Conservation (phyloP, 1,140 invertebrate species). For the Gonioctena quinquepunctata region DNA sequence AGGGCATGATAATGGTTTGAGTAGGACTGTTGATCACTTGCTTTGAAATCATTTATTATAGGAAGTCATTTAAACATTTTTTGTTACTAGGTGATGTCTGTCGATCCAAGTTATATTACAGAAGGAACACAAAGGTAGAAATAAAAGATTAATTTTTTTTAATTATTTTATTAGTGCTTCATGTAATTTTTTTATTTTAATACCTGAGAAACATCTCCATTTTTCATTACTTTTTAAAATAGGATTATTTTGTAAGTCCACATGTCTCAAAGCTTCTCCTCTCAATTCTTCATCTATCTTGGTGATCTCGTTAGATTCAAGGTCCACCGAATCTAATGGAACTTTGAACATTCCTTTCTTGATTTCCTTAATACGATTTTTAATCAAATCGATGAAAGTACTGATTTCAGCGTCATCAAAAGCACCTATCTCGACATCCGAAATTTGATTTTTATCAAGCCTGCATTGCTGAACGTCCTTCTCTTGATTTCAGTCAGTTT, state of each 20-base stretch:
- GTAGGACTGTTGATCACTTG: too few species aligned
- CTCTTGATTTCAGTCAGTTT: not conserved
- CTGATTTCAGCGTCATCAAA: not conserved
- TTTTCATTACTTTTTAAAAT: too few species aligned
- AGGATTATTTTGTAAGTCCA: not conserved
- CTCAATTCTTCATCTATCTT: not conserved
- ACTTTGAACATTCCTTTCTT: not conserved
- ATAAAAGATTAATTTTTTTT: too few species aligned
- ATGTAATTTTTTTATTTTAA: too few species aligned
- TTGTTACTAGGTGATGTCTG: too few species aligned
- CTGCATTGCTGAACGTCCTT: not conserved
- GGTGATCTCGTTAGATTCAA: not conserved
- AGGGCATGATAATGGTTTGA: too few species aligned
- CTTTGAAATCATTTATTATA: too few species aligned
- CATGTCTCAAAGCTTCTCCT: not conserved
- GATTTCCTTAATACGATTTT: not conserved
- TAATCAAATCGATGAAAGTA: not conserved
- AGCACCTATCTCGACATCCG: not conserved
- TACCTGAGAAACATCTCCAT: too few species aligned
- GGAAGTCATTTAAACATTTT: too few species aligned
- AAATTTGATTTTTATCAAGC: not conserved
- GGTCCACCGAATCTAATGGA: not conserved
- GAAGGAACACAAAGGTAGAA: too few species aligned
- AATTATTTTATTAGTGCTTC: too few species aligned
- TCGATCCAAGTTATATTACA: too few species aligned